Evolutionary conservation across 2,797 vertebrate genomes (phyloP), one percentile per base, ranked within the genome.

Genomic region (Meda fulgida): DNA sequence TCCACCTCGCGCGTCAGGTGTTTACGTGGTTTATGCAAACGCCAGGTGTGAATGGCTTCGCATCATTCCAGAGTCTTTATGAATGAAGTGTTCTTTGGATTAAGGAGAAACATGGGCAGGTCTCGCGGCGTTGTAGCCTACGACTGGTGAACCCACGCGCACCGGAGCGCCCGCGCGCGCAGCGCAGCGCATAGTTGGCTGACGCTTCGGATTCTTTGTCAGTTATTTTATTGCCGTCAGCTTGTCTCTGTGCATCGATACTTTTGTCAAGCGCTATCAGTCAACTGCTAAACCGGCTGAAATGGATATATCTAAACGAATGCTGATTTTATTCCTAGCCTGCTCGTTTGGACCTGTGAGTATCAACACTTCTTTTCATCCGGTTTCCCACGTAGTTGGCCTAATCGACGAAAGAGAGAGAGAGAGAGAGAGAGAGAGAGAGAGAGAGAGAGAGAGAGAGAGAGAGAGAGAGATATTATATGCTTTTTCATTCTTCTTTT

Each of bases 291-390:
- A 83, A 43, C 38, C 21, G 31, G 14, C 73, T 69, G 19, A 58
- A 84, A 85, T 89, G 89, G 87, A 88, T 46, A 26, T 76, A 40
- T 65, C 48, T 31, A 87, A 84, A 75, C 71, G 38, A 76, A 29
- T 75, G 70, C 70, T 89, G 31, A 40, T 88, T 83, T 79, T 89
- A 78, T 72, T 19, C 63, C 19, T 89, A n/a, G 69, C 46, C 31
- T 87, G 83, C 79, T 81, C 80, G 5, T 53, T 87, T 63, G 73
- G 75, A 88, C 85, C 84, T 53, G 90, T 91, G 84, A 89, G 90
- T 90, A 83, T 53, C 29, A 60, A 21, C 71, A 14, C 3, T 83
- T 75, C 1, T 34, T 60, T 73, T 72, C 13, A 73, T 11, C 2
- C n/a, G 21, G 67, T 67, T 73, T 38, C 40, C 19, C 21, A 11